phyloP scores from a whole-genome alignment of 1,140 invertebrate species.

The Plectrocnemia conspersa region DNA sequence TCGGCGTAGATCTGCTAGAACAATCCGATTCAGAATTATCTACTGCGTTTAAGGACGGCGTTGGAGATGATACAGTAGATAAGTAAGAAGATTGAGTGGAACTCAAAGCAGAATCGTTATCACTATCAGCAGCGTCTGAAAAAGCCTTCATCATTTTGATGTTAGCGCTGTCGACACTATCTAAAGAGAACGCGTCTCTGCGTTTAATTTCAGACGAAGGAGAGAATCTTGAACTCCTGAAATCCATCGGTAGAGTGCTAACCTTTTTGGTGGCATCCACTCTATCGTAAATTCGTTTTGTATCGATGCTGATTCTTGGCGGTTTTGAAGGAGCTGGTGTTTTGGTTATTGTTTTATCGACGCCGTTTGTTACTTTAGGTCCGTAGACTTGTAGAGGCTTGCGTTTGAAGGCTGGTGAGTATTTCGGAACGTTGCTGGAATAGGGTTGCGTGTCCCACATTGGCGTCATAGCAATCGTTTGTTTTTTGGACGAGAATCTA shows the following conservation, averaged over 20 bases:
- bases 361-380: slow-evolving; percentile 28
- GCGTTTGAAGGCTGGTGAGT: slow-evolving; percentile 77
- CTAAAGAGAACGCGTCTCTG: slow-evolving; percentile 13
- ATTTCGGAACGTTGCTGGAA: slow-evolving; percentile 64
- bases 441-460: slow-evolving; percentile 53
- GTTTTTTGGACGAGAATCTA: slow-evolving; percentile 37
- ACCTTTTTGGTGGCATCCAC: slow-evolving; percentile 23
- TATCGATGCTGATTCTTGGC: slow-evolving; percentile 27
- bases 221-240: slow-evolving; percentile 12
- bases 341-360: slow-evolving; percentile 24
- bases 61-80: slow-evolving; percentile 65
- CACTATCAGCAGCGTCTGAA: slow-evolving; percentile 63
- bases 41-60: slow-evolving; percentile 48
- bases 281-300: slow-evolving; percentile 23
- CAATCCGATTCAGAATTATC: slow-evolving; percentile 47
- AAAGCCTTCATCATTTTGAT: slow-evolving; percentile 25
- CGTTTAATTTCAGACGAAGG: slow-evolving; percentile 19
- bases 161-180: slow-evolving; percentile 30
- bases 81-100: slow-evolving; percentile 68
- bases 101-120: slow-evolving; percentile 82
- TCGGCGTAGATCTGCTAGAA: slow-evolving; percentile 36
- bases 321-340: slow-evolving; percentile 33
- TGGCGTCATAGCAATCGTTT: slow-evolving; percentile 19
- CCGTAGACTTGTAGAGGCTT: slow-evolving; percentile 66
- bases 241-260: slow-evolving; percentile 28